A percentile compares a stretch with the other conserved stretches of the same genome.
Conservation (phyloP, 2,888 invertebrate genomes). For the Eristalis pertinax region DNA sequence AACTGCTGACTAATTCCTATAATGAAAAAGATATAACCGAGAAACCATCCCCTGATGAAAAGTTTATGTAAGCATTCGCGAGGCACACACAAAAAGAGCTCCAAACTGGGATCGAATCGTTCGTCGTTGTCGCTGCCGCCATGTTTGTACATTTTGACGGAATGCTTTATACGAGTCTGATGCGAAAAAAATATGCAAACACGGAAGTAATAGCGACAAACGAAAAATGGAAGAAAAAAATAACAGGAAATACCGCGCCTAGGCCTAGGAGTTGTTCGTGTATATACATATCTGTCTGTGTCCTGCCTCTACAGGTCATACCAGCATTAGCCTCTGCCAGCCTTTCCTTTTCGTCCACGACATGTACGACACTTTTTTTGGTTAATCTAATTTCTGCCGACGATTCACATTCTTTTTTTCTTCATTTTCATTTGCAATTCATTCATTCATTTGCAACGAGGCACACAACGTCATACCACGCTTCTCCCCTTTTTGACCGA, state of each 20-base stretch:
- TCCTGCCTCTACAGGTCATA: constrained; percentile 36
- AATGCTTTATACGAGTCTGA: constrained; percentile 21
- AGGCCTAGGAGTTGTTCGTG: constrained; percentile 39
- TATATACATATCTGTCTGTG: constrained; percentile 41
- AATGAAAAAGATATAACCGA: constrained; percentile 45
- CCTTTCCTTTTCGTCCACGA: not conserved
- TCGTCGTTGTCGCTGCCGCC: not conserved
- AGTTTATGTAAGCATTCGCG: constrained; percentile 48
- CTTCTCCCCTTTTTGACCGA: not conserved
- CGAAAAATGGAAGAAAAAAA: not conserved
- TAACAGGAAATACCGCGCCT: not conserved
- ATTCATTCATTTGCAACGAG: constrained; percentile 59
- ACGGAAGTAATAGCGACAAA: constrained; percentile 23
- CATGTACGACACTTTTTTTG: constrained; percentile 59
- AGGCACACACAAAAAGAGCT: not conserved
- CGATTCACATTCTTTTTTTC: constrained; percentile 34
- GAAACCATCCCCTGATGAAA: constrained; percentile 37
- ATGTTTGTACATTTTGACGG: constrained; percentile 37
- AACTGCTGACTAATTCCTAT: constrained; percentile 62
- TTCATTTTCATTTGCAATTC: constrained; percentile 56
- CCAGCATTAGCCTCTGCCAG: not conserved
- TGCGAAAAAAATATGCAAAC: constrained; percentile 34
- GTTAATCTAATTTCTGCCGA: constrained; percentile 60
- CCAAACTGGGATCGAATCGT: constrained; percentile 20
- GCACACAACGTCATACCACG: constrained; percentile 44